Evolutionary conservation across 2,888 invertebrate species (phyloP).

Genomic region (Volucella zonaria): DNA sequence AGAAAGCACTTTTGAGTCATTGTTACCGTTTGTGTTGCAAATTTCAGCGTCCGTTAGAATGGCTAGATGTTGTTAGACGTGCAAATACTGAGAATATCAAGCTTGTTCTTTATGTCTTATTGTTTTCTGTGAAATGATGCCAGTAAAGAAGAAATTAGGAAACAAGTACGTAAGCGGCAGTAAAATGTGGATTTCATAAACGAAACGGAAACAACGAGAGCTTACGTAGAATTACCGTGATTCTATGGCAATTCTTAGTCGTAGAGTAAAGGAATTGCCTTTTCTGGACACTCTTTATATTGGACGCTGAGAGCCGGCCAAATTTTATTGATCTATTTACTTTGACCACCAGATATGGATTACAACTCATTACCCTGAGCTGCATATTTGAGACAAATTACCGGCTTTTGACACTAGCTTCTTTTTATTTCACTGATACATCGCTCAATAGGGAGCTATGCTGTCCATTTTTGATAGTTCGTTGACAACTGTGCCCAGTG

Average conservation of each 20-base stretch:
- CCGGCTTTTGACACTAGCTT: too few species aligned
- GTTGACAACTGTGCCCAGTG: too few species aligned
- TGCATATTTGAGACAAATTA: too few species aligned
- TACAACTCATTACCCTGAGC: too few species aligned
- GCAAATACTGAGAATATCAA: conserved; percentile 24
- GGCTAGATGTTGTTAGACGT: conserved; percentile 14
- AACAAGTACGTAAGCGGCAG: neutral
- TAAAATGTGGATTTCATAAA: conserved; percentile 19
- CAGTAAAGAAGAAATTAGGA: conserved; percentile 17
- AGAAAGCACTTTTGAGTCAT: neutral
- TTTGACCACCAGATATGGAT: too few species aligned
- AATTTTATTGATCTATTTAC: too few species aligned
- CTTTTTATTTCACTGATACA: too few species aligned
- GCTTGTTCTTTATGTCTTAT: neutral
- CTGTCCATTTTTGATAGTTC: too few species aligned
- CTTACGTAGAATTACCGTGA: too few species aligned
- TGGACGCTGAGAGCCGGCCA: too few species aligned
- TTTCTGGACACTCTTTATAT: too few species aligned
- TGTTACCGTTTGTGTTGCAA: neutral
- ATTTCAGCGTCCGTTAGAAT: conserved; percentile 15
- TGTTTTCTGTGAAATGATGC: conserved; percentile 3
- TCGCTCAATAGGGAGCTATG: too few species aligned
- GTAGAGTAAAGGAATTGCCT: neutral
- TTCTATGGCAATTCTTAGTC: neutral
- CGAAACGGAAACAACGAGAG: neutral